Evolutionary conservation across 2,888 invertebrate species (phyloP), one percentile per base, ranked within the genome.

Genomic region (Lasius platythorax): DNA sequence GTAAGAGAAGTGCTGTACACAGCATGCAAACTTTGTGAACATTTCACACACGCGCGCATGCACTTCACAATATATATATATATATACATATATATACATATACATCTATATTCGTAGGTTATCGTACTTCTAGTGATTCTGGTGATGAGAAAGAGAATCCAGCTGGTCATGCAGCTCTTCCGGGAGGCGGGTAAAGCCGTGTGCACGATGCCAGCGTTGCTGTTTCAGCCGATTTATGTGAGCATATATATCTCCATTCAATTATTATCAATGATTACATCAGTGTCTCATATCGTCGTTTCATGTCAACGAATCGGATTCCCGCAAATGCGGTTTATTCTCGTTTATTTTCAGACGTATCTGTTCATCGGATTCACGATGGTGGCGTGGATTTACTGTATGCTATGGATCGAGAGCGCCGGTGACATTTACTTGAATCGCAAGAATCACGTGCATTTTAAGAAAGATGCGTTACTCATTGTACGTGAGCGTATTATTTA

Each of bases 161-260:
- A 95, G 85, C 94, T 97, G 79, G 97, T 97, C 0, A 96, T 96
- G 37, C 96, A 96, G 87, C 94, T 97, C 40, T 97, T 97, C 91
- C 95, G 95, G 89, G 97, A 97, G 94, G 96, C 97, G 37, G 97
- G 97, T 74, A 97, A 96, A 94, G 97, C 97, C 0, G 94, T 97
- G 40, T 94, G 95, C 43, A 95, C 95, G 15, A 97, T 97, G 96
- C 97, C 97, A 0, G 91, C 95, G 0, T 90, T 97, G 18, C 93
- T 97, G 8, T 91, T 97, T 18, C 96, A 97, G 93, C 97, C 97
- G 3, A 88, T 97, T 85, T 93, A 96, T 94, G 97, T 97, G 95
- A 95, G 95, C 91, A 87, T 79, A 53, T 79, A 53, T 50, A 70
- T 70, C 56, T 67, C 43, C 58, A 78, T 76, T 40, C 58, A 56